Evolutionary conservation across 2,888 invertebrate species (phyloP).

Genomic region (Latrodectus elegans): DNA sequence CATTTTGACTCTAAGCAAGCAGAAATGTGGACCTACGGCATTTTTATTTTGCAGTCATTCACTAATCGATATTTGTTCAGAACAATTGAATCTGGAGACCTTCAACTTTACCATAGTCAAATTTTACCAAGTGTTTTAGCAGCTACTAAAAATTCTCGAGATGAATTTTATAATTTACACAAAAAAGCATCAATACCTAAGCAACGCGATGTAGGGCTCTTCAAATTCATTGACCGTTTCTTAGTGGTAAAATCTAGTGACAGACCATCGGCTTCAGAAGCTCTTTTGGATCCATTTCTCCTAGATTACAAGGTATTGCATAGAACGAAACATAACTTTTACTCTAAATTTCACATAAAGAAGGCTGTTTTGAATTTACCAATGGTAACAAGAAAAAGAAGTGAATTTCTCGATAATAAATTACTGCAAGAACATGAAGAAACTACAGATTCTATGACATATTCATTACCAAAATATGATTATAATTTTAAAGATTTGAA

Average conservation of each 20-base stretch:
- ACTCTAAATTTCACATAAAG: no score
- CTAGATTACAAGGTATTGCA: not conserved
- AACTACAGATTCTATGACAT: no score
- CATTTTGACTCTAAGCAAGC: constrained; percentile 12
- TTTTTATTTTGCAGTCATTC: constrained; percentile 18
- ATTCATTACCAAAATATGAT: no score
- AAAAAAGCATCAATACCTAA: not conserved
- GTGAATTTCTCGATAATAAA: no score
- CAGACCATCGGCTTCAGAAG: not conserved
- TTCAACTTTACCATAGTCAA: constrained; percentile 2
- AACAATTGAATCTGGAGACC: not conserved
- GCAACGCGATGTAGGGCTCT: not conserved
- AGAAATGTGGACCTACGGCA: constrained; percentile 45
- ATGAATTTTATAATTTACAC: not conserved
- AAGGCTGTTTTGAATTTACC: no score
- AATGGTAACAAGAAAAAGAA: no score
- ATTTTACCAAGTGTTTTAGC: constrained; percentile 26
- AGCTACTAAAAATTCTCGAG: not conserved
- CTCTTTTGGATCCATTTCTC: constrained; percentile 24
- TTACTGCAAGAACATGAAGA: no score
- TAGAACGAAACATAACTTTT: no score
- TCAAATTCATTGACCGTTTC: constrained; percentile 2
- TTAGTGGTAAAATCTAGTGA: not conserved
- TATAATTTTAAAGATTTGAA: no score
- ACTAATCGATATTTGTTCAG: constrained; percentile 18